Percentiles rank a stretch among this genome's conserved stretches.
Evolutionary conservation across 1,140 invertebrate genomes (phyloP).

Genomic region (Drosophila asahinai): DNA sequence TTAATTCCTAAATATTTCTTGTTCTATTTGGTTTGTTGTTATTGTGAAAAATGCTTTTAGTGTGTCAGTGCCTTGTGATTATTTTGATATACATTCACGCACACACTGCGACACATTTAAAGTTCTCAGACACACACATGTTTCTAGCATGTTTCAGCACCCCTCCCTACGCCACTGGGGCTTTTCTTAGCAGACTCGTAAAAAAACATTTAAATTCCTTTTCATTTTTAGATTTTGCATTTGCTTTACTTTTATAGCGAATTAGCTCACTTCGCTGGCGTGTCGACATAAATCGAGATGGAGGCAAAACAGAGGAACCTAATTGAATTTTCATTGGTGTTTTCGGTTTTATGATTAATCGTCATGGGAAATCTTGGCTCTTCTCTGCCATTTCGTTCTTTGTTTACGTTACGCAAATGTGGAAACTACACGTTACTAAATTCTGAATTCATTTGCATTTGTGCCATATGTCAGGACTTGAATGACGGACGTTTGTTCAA

Average conservation of each 20-base stretch:
- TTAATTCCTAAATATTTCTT: constrained; percentile 50
- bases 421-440: constrained; percentile 57
- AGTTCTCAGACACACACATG: constrained; percentile 50
- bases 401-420: constrained; percentile 59
- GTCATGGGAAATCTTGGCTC: constrained; percentile 69
- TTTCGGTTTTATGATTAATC: constrained; percentile 75
- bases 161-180: constrained; percentile 10
- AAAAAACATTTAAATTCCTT: constrained; percentile 66
- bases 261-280: constrained; percentile 58
- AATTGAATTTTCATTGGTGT: constrained; percentile 79
- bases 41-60: constrained; percentile 74
- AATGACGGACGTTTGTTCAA: constrained; percentile 62
- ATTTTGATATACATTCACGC: constrained; percentile 66
- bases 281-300: constrained; percentile 47
- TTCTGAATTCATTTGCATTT: constrained; percentile 29
- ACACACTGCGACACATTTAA: constrained; percentile 34
- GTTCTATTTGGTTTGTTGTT: constrained; percentile 59
- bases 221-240: constrained; percentile 59
- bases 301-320: constrained; percentile 48
- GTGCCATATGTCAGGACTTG: constrained; percentile 58
- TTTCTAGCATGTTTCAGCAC: constrained; percentile 33
- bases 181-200: constrained; percentile 52
- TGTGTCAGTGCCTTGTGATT: constrained; percentile 62
- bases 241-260: constrained; percentile 46
- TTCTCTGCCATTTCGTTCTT: constrained; percentile 38